Conservation (phyloP, 2,797 vertebrate genomes). For the Cryptoblepharus egeriae region DNA sequence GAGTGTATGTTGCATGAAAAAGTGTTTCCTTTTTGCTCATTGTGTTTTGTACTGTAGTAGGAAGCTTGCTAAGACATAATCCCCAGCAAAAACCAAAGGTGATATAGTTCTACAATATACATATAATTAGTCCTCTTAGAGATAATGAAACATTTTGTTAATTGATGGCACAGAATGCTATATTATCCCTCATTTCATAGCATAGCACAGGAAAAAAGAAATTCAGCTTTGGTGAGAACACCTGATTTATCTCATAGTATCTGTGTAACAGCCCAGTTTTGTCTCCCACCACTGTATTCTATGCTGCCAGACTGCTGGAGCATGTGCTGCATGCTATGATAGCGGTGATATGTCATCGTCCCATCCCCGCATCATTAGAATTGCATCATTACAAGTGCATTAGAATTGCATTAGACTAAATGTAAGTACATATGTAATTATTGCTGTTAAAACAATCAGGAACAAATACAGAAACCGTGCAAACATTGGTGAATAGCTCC, state of each 20-base stretch:
- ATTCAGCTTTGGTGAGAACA: not conserved
- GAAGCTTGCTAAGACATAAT: slow-evolving; percentile 13
- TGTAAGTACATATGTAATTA: too few species aligned
- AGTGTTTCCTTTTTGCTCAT: not conserved
- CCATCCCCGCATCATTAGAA: too few species aligned
- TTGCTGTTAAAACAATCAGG: too few species aligned
- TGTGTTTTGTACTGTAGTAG: slow-evolving; percentile 24
- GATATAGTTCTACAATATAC: slow-evolving; percentile 4
- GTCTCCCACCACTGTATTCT: too few species aligned
- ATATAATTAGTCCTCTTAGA: slow-evolving; percentile 28
- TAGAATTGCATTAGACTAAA: too few species aligned
- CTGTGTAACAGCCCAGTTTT: not conserved
- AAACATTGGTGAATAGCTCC: too few species aligned
- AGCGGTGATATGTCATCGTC: too few species aligned
- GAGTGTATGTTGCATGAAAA: slow-evolving; percentile 1
- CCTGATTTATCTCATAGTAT: slow-evolving; percentile 7
- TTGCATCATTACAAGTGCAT: too few species aligned
- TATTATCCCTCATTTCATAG: not conserved
- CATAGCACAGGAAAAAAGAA: slow-evolving; percentile 9
- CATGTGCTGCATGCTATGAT: too few species aligned
- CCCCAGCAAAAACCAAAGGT: slow-evolving; percentile 1
- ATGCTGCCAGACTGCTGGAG: too few species aligned
- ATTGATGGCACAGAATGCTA: slow-evolving; percentile 4
- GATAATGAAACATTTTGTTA: slow-evolving; percentile 38
- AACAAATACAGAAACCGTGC: too few species aligned